A percentile compares a stretch with the other conserved stretches of the same genome.
phyloP scores from a whole-genome alignment of 2,797 vertebrate species.

The Ctenopoma kingsleyae region DNA sequence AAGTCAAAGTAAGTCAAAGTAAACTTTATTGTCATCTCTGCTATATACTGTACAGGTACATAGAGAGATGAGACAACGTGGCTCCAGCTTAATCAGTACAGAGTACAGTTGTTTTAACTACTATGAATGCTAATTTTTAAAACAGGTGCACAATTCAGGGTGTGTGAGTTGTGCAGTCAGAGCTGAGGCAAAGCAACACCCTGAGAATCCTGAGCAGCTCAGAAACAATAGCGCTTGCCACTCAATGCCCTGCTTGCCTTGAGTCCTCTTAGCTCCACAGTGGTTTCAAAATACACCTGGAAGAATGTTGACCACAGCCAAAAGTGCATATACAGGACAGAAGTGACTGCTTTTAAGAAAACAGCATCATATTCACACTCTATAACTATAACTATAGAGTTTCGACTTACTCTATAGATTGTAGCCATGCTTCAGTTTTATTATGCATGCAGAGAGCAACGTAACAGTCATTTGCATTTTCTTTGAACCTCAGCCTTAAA shows the following conservation, averaged over 20 bases:
- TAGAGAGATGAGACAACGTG: too few species aligned
- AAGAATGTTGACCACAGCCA: conserved; percentile 38
- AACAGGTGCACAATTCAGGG: conserved; percentile 41
- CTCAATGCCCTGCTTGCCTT: conserved; percentile 47
- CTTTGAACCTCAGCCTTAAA: conserved; percentile 12
- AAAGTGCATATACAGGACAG: conserved; percentile 38
- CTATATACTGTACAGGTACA: too few species aligned
- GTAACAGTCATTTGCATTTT: conserved; percentile 16
- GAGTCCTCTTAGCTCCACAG: conserved; percentile 28
- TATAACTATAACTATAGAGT: not conserved
- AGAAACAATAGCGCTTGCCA: conserved; percentile 64
- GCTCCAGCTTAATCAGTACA: too few species aligned
- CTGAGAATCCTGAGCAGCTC: conserved; percentile 67
- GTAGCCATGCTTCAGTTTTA: not conserved
- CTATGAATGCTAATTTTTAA: conserved; percentile 15
- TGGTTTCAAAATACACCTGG: conserved; percentile 56
- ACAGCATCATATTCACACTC: conserved; percentile 45
- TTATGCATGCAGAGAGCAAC: conserved; percentile 19
- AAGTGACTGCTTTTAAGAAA: conserved; percentile 50
- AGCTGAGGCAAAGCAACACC: conserved; percentile 48
- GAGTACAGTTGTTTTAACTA: not conserved
- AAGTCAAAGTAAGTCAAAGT: too few species aligned
- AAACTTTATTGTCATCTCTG: too few species aligned
- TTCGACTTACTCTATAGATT: conserved; percentile 22
- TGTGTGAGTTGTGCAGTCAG: conserved; percentile 56